These are phyloP conservation scores for Nebria brevicollis DNA, from an alignment of 2,888 invertebrate genomes.

Conservation along the genomic window DNA sequence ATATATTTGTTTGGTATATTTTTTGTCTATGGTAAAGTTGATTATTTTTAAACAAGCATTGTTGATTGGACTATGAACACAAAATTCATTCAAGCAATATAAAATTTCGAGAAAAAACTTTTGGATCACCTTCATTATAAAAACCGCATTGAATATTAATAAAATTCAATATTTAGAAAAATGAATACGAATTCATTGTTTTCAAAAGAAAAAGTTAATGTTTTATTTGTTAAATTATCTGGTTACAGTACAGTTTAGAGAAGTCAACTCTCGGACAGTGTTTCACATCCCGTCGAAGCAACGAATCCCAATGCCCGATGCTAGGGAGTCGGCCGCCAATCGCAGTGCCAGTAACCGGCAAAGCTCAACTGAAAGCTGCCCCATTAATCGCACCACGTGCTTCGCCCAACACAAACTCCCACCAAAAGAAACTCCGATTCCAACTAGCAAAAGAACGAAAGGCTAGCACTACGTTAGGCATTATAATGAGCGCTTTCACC, in stretches of 20 bases:
- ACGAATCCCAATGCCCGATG: constrained; percentile 82
- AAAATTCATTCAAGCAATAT: too few species aligned
- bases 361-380: constrained; percentile 58
- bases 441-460: constrained; percentile 91
- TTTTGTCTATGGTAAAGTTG: too few species aligned
- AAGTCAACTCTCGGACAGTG: constrained; percentile 72
- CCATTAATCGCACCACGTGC: constrained; percentile 50
- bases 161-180: too few species aligned
- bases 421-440: constrained; percentile 84
- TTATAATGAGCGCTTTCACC: constrained; percentile 95
- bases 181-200: background rate
- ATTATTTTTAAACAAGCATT: too few species aligned
- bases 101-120: too few species aligned
- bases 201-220: background rate
- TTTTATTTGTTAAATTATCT: constrained; percentile 50
- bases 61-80: too few species aligned
- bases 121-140: too few species aligned
- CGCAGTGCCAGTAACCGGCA: constrained; percentile 63
- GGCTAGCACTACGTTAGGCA: constrained; percentile 95
- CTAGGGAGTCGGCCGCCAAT: constrained; percentile 67
- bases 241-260: constrained; percentile 77
- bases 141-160: too few species aligned
- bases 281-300: constrained; percentile 75
- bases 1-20: too few species aligned
- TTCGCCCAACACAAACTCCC: constrained; percentile 71